Percentiles rank a stretch among this genome's conserved stretches.
Evolutionary conservation across 2,888 invertebrate species (phyloP).

Genomic region (Philhelius pedissequus): DNA sequence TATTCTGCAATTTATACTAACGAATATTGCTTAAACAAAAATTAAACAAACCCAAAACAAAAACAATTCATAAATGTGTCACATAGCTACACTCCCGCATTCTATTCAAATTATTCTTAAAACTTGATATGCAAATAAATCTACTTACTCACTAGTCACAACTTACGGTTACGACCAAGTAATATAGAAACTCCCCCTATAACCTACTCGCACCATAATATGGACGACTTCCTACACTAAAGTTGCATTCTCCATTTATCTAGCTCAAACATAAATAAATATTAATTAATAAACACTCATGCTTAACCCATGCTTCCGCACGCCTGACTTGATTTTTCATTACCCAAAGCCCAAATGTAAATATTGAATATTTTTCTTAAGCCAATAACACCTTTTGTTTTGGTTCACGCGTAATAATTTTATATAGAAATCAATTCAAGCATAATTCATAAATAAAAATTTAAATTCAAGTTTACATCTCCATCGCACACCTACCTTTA

Average conservation of each 20-base stretch:
- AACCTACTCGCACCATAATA: no score
- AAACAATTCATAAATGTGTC: constrained; percentile 2
- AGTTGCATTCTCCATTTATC: background rate
- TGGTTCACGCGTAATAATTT: background rate
- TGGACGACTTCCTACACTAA: constrained; percentile 6
- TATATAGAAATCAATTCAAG: background rate
- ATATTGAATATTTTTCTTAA: constrained; percentile 1
- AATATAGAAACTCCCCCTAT: background rate
- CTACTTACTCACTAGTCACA: constrained; percentile 8
- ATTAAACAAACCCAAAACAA: background rate
- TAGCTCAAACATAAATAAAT: constrained; percentile 8
- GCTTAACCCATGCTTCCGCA: background rate
- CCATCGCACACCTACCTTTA: constrained; percentile 28
- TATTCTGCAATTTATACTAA: no score
- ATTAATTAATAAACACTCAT: background rate
- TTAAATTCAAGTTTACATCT: background rate
- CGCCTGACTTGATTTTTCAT: constrained; percentile 20
- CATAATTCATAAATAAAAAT: background rate
- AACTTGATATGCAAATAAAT: constrained; percentile 22
- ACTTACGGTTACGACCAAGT: no score
- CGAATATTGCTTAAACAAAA: no score
- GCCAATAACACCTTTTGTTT: background rate
- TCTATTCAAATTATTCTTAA: constrained; percentile 10
- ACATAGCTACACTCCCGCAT: constrained; percentile 1
- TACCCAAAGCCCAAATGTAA: background rate